Base-by-base conservation (phyloP, 2,113 vertebrate species). In the Melozone crissalis region DNA sequence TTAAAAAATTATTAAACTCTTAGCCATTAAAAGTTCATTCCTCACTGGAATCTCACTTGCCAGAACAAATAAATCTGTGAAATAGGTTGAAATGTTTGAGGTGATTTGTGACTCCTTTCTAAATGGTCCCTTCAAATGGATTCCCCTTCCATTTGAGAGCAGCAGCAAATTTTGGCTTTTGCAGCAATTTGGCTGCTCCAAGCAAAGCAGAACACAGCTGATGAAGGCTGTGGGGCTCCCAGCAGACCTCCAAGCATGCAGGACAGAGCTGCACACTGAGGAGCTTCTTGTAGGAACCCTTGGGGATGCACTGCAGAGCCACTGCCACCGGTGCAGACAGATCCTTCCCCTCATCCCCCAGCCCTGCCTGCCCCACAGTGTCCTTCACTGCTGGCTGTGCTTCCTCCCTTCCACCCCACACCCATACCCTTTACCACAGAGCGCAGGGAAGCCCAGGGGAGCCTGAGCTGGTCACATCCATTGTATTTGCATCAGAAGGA, bases 241-340 rank as follows among this genome's bases (percentile, higher is more conserved):
- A 78, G 47, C 5, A 0, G 52, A 58, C 15, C 22, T 74, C 27
- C 57, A 41, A 24, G 44, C 39, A 41, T 0, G 0, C 13, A 22
- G 43, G 27, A 71, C 9, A 37, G 61, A 69, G 68, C 55, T 61
- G 39, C 69, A 59, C 28, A 7, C 24, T 5, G 27, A 17, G 31
- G 46, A 92, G n/a, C 21, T 39, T 59, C 49, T 47, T 24, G 49
- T 8, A 59, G 49, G 72, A 67, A 76, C 16, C 33, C 21, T 33
- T 8, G 20, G 2, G 14, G 49, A 41, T 0, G 3, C 13, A 4
- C 28, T 46, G 58, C 1, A 0, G 49, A 22, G 37, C 67, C 49
- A 41, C 16, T 39, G 75, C 35, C 16, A 59, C 9, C 0, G 0
- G 13, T 10, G 31, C 41, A 41, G 46, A n/a, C 0, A 0, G 59